Conservation (phyloP, 2,113 vertebrate genomes). For the Xenopus laevis region DNA sequence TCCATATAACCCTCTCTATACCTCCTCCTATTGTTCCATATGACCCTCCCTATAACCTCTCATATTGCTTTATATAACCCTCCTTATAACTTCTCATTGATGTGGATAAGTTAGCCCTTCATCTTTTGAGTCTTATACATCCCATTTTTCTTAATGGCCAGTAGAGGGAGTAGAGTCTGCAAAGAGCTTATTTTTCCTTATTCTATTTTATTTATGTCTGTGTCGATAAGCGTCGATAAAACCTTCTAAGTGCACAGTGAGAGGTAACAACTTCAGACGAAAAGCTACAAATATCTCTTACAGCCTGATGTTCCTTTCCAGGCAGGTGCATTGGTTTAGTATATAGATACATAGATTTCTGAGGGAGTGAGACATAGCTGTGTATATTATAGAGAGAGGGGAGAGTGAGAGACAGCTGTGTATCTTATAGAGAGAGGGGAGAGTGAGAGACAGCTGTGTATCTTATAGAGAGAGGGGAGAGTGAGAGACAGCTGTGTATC, state of each 20-base stretch:
- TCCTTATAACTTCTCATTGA: background rate
- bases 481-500: too few relatives aligned
- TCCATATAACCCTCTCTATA: too few relatives aligned
- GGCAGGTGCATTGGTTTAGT: constrained; percentile 7
- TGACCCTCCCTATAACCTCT: too few relatives aligned
- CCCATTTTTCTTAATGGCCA: background rate
- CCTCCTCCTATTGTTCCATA: too few relatives aligned
- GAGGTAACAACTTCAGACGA: constrained; percentile 42
- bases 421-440: too few relatives aligned
- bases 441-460: too few relatives aligned
- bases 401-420: too few relatives aligned
- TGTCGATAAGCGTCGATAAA: constrained; percentile 45
- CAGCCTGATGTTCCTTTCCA: background rate
- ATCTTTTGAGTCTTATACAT: background rate
- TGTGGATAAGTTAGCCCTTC: background rate
- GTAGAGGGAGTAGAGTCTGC: constrained; percentile 23
- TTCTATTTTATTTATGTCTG: constrained; percentile 37
- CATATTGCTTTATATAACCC: background rate
- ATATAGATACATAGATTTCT: too few relatives aligned
- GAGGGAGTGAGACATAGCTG: background rate
- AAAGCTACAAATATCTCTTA: constrained; percentile 42
- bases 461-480: too few relatives aligned
- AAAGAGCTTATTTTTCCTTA: background rate
- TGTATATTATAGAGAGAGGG: too few relatives aligned
- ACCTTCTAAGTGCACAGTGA: constrained; percentile 41